A percentile compares a stretch with the other conserved stretches of the same genome.
These are phyloP conservation scores for Pseudococcus jackbeardsleyi DNA, from an alignment of 2,888 invertebrate genomes.

Conservation along the genomic window DNA sequence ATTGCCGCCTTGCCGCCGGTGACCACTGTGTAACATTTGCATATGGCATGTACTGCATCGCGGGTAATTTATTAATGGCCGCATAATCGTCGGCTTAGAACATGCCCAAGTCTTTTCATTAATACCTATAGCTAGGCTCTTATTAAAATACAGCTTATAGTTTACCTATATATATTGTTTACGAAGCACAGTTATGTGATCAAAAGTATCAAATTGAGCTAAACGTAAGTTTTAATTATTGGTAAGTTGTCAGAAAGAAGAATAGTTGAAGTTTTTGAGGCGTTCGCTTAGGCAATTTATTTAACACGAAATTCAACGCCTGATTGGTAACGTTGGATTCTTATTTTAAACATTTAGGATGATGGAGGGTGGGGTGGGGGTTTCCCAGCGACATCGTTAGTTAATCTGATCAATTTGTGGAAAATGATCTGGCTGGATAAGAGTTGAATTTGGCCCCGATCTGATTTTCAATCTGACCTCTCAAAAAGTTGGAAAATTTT, in stretches of 20 bases:
- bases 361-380: too few species aligned
- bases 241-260: too few species aligned
- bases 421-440: too few species aligned
- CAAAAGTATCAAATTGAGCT: neutral
- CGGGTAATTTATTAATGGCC: neutral
- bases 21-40: neutral
- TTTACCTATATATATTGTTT: too few species aligned
- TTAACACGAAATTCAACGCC: neutral
- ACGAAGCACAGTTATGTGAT: neutral
- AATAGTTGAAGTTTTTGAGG: neutral
- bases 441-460: too few species aligned
- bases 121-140: neutral
- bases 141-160: too few species aligned
- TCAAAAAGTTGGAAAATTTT: too few species aligned
- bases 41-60: neutral
- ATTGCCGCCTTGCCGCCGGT: neutral
- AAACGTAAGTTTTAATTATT: neutral
- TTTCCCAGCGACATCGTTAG: too few species aligned
- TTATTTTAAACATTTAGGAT: too few species aligned
- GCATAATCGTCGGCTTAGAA: neutral
- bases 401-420: too few species aligned
- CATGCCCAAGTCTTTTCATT: neutral
- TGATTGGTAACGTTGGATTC: neutral
- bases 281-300: neutral
- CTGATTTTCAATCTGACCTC: too few species aligned